A percentile compares a stretch with the other conserved stretches of the same genome.
Evolutionary conservation across 2,113 vertebrate species (phyloP).

Genomic region (Colinus virginianus): DNA sequence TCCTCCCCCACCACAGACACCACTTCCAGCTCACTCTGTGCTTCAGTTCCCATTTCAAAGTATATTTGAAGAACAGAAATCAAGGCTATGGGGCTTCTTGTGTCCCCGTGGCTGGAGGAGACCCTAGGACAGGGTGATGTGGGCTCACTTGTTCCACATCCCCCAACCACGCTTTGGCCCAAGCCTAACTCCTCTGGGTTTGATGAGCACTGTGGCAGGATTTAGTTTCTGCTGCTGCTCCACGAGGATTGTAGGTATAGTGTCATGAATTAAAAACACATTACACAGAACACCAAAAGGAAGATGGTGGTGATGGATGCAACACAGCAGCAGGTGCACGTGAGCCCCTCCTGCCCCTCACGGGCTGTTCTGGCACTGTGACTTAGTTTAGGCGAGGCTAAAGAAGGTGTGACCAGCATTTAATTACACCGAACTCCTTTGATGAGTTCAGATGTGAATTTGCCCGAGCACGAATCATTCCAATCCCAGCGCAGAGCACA

Average conservation of each 20-base stretch:
- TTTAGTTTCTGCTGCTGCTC: not conserved
- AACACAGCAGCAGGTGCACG: not conserved
- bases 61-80: not conserved
- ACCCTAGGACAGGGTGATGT: not conserved
- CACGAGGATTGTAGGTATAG: not conserved
- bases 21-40: not conserved
- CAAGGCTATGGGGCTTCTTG: not conserved
- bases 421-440: constrained; percentile 48
- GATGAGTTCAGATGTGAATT: constrained; percentile 61
- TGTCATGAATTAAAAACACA: not conserved
- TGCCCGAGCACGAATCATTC: constrained; percentile 32
- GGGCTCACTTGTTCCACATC: not conserved
- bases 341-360: constrained; percentile 45
- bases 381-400: constrained; percentile 33
- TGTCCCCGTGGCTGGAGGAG: not conserved
- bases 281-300: not conserved
- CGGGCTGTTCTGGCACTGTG: constrained; percentile 1
- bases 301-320: not conserved
- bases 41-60: not conserved
- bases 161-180: not conserved
- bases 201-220: not conserved
- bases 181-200: not conserved
- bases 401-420: constrained; percentile 60
- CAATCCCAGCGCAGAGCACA: not conserved
- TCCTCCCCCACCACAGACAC: accelerated